These are phyloP conservation scores for Melitaea cinxia DNA, from an alignment of 1,140 invertebrate genomes.

Conservation along the genomic window DNA sequence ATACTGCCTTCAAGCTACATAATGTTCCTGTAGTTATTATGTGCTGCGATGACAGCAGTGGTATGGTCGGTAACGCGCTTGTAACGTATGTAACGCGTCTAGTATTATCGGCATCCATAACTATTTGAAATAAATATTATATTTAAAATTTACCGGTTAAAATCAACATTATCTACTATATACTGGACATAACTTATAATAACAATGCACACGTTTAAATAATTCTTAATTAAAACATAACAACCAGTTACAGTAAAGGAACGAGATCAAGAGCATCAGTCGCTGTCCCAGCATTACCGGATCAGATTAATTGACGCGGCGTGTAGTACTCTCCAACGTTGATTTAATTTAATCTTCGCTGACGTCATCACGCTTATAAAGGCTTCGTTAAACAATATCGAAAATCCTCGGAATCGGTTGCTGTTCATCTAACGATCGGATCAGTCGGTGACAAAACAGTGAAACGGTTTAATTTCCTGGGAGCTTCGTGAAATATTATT, in stretches of 20 bases:
- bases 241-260: not conserved
- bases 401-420: constrained; percentile 17
- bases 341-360: constrained; percentile 19
- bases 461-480: constrained; percentile 25
- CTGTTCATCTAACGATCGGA: constrained; percentile 7
- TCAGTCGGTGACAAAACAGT: constrained; percentile 20
- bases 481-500: constrained; percentile 15
- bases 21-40: too few species aligned
- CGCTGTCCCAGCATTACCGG: not conserved
- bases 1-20: too few species aligned
- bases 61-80: too few species aligned
- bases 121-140: too few species aligned
- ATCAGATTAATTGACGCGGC: constrained; percentile 12
- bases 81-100: too few species aligned
- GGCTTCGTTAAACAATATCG: constrained; percentile 20
- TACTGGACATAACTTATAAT: too few species aligned
- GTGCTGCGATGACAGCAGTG: too few species aligned
- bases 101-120: too few species aligned
- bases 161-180: too few species aligned
- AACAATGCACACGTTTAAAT: not conserved
- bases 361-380: constrained; percentile 8
- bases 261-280: not conserved
- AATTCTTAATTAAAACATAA: not conserved
- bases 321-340: constrained; percentile 11
- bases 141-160: too few species aligned